Conservation (phyloP, 2,888 invertebrate species). For the Entomobrya proxima region DNA sequence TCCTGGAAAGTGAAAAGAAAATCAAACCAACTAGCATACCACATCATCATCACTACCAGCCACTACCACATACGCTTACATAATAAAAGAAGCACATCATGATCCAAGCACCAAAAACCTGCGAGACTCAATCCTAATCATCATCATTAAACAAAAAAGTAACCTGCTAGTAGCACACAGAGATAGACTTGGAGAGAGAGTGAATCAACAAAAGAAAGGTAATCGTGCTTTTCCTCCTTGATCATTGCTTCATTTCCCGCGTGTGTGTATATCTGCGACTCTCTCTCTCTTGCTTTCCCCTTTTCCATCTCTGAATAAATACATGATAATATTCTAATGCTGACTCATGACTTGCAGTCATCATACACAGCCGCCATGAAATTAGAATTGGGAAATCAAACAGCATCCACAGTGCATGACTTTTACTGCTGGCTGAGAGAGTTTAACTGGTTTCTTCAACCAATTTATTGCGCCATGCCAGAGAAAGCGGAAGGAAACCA, state of each 20-base stretch:
- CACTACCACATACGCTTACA: not conserved
- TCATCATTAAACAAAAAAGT: not conserved
- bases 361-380: conserved; percentile 11
- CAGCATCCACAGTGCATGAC: too few relatives aligned
- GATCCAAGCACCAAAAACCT: not conserved
- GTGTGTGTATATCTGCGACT: not conserved
- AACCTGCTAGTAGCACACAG: not conserved
- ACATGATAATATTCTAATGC: conserved; percentile 4
- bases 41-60: too few relatives aligned
- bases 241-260: conserved; percentile 36
- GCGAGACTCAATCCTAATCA: not conserved
- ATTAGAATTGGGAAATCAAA: conserved; percentile 24
- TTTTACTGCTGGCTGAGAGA: too few relatives aligned
- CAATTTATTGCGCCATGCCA: too few relatives aligned
- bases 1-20: conserved; percentile 5
- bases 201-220: conserved; percentile 9
- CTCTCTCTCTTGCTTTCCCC: not conserved
- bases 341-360: not conserved
- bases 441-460: too few relatives aligned
- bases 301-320: not conserved
- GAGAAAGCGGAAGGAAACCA: too few relatives aligned
- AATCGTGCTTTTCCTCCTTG: not conserved
- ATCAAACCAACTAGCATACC: not conserved
- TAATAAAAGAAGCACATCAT: not conserved
- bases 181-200: not conserved